Evolutionary conservation across 2,888 invertebrate genomes (phyloP), one percentile per base, ranked within the genome.

Genomic region (Campoplex capitator): DNA sequence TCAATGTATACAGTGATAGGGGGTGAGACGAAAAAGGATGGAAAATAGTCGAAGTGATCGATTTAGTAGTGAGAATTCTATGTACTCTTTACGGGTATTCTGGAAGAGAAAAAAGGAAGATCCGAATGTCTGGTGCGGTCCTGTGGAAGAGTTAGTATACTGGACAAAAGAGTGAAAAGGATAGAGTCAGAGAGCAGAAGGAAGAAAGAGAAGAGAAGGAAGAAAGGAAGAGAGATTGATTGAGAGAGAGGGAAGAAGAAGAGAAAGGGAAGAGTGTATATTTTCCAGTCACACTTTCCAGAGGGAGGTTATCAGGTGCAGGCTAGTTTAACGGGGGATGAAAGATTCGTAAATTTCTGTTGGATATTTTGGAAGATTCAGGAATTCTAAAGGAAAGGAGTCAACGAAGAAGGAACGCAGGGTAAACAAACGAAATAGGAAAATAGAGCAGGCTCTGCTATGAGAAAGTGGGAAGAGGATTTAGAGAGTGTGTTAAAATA

Each of bases 11-110:
- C 3, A 28, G 48, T 6, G 38, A 68, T 35, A 51, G 38, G 45
- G 38, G 32, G 3, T 32, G 51, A 42, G 42, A 16, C 56, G 42
- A 42, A 51, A 58, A 68, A 58, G 11, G 23, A 71, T 35, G 16
- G 71, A 23, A 76, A 42, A 81, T 13, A 67, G 80, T 68, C 70
- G 70, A 68, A 80, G 28, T 70, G 80, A 84, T 84, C 81, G 84
- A 81, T 86, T 80, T 65, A 70, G 70, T 58, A 77, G 32, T 38
- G 35, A 32, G 23, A 73, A 3, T 28, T 78, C 16, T 11, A 11
- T 51, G 28, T 23, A 65, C 16, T 58, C 16, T 42, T 18, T 3
- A n/a, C 51, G 54, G 54, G 13, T 74, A 54, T 68, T 42, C 68
- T 32, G 8, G 56, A 16, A 68, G 42, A 23, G 23, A 54, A 74